phyloP scores from a whole-genome alignment of 2,113 vertebrate species.

The Pachycephala philippinensis region DNA sequence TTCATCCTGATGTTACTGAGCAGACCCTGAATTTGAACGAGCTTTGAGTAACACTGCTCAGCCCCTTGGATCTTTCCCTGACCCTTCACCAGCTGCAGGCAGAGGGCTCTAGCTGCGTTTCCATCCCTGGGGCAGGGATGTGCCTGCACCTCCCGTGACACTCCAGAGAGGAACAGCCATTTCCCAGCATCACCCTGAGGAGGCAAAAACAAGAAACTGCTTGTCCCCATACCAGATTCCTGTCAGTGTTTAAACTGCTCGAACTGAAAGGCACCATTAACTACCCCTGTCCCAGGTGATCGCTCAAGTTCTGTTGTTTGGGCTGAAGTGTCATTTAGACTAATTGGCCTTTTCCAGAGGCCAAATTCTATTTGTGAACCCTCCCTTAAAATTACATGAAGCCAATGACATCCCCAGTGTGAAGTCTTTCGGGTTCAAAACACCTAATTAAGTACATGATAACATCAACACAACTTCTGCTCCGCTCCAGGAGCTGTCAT shows the following conservation, averaged over 20 bases:
- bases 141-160: not conserved
- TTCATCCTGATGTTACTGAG: not conserved
- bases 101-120: not conserved
- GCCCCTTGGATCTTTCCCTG: not conserved
- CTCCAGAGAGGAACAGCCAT: not conserved
- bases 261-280: not conserved
- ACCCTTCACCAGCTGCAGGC: not conserved
- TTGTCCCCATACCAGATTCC: not conserved
- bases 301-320: not conserved
- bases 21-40: not conserved
- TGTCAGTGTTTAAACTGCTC: not conserved
- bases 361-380: not conserved
- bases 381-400: not conserved
- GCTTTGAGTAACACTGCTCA: not conserved
- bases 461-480: not conserved
- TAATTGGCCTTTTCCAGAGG: not conserved
- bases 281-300: not conserved
- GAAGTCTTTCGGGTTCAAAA: not conserved
- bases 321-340: not conserved
- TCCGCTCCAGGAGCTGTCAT: not conserved
- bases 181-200: not conserved
- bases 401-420: not conserved
- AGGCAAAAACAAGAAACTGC: not conserved
- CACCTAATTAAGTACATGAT: not conserved
- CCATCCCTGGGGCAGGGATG: not conserved